Conservation (phyloP, 2,888 invertebrate genomes). For the Cinara cedri region DNA sequence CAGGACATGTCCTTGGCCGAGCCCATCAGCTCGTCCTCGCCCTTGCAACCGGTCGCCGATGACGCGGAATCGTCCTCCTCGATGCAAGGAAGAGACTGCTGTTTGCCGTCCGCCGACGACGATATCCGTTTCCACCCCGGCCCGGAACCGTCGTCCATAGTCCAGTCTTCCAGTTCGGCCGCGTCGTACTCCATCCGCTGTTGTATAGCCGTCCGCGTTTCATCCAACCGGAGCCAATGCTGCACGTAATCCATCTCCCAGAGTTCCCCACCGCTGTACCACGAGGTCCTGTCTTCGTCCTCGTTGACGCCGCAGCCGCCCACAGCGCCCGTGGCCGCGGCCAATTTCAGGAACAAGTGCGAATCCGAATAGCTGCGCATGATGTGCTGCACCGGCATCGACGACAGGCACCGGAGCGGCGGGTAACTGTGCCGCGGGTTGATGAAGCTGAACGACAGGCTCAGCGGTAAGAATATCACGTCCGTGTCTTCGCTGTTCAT, state of each 20-base stretch:
- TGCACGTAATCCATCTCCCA: constrained; percentile 78
- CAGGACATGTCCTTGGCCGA: constrained; percentile 69
- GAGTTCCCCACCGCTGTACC: constrained; percentile 63
- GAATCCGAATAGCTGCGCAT: constrained; percentile 78
- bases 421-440: constrained; percentile 76
- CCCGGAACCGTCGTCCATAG: constrained; percentile 63
- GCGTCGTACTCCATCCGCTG: constrained; percentile 78
- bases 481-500: constrained; percentile 58
- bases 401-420: constrained; percentile 72
- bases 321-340: constrained; percentile 63
- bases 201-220: constrained; percentile 72
- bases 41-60: constrained; percentile 69
- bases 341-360: constrained; percentile 74
- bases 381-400: constrained; percentile 68
- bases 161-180: constrained; percentile 81
- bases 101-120: constrained; percentile 14
- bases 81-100: constrained; percentile 71
- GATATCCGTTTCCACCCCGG: constrained; percentile 14
- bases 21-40: constrained; percentile 75
- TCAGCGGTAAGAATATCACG: constrained; percentile 58
- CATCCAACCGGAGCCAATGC: constrained; percentile 77
- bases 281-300: constrained; percentile 57
- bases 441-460: constrained; percentile 63
- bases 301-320: constrained; percentile 59
- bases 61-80: constrained; percentile 75